Evolutionary conservation across 37 sponge, comb jelly and placozoan genomes (phyloP).

Genomic region (Oopsacas minuta): DNA sequence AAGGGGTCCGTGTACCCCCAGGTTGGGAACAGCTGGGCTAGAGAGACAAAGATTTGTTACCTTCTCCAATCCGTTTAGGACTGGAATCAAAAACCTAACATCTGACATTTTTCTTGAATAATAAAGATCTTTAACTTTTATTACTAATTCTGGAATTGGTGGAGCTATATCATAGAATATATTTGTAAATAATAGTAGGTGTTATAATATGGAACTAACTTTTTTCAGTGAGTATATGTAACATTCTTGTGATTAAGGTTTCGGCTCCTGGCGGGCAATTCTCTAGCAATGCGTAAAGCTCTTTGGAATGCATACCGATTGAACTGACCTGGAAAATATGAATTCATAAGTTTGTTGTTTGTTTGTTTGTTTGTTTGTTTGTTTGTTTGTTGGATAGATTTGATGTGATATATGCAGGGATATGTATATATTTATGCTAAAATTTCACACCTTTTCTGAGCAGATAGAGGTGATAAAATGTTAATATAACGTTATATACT

Average conservation of each 20-base stretch:
- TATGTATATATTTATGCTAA: neutral
- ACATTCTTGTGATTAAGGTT: slow-evolving; percentile 78
- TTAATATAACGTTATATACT: too few species aligned
- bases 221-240: slow-evolving; percentile 73
- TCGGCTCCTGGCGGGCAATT: slow-evolving; percentile 84
- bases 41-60: too few species aligned
- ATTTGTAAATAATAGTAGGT: too few species aligned
- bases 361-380: too few species aligned
- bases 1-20: too few species aligned
- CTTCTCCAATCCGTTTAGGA: slow-evolving; percentile 83
- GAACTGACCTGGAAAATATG: slow-evolving; percentile 33
- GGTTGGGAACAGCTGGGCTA: too few species aligned
- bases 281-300: slow-evolving; percentile 66
- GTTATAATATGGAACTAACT: slow-evolving; percentile 28
- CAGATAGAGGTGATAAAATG: too few species aligned
- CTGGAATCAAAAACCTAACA: slow-evolving; percentile 85
- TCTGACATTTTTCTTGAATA: slow-evolving; percentile 45
- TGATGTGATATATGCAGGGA: neutral
- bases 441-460: neutral
- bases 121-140: slow-evolving; percentile 66
- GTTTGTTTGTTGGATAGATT: too few species aligned
- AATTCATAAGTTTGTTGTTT: too few species aligned
- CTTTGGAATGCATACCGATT: slow-evolving; percentile 71
- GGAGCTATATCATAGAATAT: slow-evolving; percentile 28
- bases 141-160: slow-evolving; percentile 64